A percentile compares a stretch with the other conserved stretches of the same genome.
These are phyloP conservation scores for Spodoptera picta DNA, from an alignment of 2,888 invertebrate genomes.

Conservation along the genomic window DNA sequence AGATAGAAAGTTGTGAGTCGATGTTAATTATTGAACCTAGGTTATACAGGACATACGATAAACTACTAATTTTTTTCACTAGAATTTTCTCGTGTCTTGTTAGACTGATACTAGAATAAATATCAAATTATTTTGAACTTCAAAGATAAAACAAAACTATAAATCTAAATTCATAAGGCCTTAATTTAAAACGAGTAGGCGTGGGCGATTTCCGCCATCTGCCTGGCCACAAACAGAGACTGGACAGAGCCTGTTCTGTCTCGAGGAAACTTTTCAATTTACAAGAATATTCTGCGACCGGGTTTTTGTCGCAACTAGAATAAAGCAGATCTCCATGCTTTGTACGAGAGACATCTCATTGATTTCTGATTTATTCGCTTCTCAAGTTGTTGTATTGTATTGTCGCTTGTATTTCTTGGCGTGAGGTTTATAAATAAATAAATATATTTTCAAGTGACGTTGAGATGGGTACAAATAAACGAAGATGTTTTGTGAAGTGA, in stretches of 20 bases:
- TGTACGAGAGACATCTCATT: constrained; percentile 22
- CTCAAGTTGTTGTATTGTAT: no score
- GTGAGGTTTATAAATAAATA: not conserved
- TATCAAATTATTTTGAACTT: no score
- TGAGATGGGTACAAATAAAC: no score
- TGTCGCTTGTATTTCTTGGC: constrained; percentile 8
- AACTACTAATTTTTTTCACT: no score
- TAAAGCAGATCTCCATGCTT: constrained; percentile 34
- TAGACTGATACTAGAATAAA: not conserved
- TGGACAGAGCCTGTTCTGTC: constrained; percentile 30
- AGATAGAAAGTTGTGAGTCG: no score
- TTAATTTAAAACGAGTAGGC: no score
- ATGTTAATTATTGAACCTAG: no score
- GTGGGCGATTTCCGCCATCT: not conserved
- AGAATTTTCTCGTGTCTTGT: no score
- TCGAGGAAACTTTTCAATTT: constrained; percentile 59
- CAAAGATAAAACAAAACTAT: no score
- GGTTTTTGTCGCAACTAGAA: constrained; percentile 27
- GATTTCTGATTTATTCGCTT: constrained; percentile 39
- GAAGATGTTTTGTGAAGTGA: no score
- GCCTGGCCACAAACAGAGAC: constrained; percentile 26
- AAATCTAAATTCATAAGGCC: no score
- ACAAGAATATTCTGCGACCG: constrained; percentile 50
- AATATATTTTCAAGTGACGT: constrained; percentile 10
- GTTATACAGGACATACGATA: no score